phyloP scores from a whole-genome alignment of 1,140 invertebrate species.

The Maconellicoccus hirsutus region DNA sequence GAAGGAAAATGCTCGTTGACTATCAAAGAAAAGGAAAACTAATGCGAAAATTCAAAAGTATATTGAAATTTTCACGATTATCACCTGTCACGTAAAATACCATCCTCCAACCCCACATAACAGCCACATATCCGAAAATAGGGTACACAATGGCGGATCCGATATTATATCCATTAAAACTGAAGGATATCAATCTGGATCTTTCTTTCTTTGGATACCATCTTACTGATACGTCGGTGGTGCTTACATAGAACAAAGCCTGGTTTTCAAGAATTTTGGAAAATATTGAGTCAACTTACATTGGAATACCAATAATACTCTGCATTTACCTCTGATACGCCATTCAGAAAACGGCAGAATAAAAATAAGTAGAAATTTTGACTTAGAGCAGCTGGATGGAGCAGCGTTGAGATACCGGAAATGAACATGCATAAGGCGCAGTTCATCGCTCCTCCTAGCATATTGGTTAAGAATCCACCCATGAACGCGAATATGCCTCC shows the following conservation, averaged over 20 bases:
- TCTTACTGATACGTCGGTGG: conserved; percentile 72
- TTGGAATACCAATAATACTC: too few species aligned
- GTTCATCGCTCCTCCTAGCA: too few species aligned
- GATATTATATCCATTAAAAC: conserved; percentile 69
- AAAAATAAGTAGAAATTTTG: too few species aligned
- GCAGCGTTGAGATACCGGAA: too few species aligned
- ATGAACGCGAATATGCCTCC: too few species aligned
- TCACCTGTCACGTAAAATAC: conserved; percentile 82
- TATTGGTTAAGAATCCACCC: too few species aligned
- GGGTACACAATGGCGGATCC: conserved; percentile 72
- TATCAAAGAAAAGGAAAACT: neutral
- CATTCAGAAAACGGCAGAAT: too few species aligned
- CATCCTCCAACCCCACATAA: conserved; percentile 65
- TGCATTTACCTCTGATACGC: too few species aligned
- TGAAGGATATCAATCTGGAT: conserved; percentile 58
- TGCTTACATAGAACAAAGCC: conserved; percentile 83
- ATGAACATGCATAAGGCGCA: too few species aligned
- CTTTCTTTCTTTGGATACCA: conserved; percentile 80
- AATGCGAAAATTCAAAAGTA: neutral
- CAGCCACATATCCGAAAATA: conserved; percentile 55
- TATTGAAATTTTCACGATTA: neutral
- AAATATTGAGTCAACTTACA: too few species aligned
- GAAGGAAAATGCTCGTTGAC: too few species aligned
- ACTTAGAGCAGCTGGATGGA: too few species aligned
- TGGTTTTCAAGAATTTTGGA: conserved; percentile 32